Base-by-base conservation (phyloP, 2,888 invertebrate genomes). In the Calephelis perditalis region DNA sequence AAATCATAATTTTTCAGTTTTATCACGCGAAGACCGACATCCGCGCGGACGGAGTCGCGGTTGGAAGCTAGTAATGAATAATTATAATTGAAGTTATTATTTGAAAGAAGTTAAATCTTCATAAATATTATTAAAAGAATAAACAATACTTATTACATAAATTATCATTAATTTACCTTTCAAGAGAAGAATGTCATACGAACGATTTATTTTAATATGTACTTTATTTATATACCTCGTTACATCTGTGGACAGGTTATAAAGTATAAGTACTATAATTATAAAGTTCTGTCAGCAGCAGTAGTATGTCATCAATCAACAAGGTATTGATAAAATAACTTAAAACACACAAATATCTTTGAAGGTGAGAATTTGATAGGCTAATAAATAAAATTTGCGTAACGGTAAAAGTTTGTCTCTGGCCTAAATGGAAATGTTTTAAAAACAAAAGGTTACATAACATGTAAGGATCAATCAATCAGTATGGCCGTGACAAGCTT, bases 401-500 rank as follows among this genome's bases (percentile, higher is more conserved):
- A 52, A 52, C 52, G 52, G 52, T 52, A 52, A 52, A 52, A 52
- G 52, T 52, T 52, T 36, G 35, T 35, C 52, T 11, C 52, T 35
- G 52, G 52, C 52, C 35, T 8, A 35, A 11, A 52, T 52, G 26
- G 52, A 26, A 52, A 52, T 52, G 52, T 52, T 52, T 52, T 52
- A 52, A 52, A 40, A 52, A 52, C 52, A 52, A 52, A 52, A 52
- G 35, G 52, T 52, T 52, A 52, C 35, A 35, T 35, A 52, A 52
- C 5, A 35, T 52, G 26, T 26, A 11, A 52, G 52, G 26, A 52
- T 52, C 61, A 64, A 72, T 59, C 54, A 62, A 62, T 58, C 44
- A 36, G 57, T 36, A 59, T 52, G 36, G 11, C 35, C 49, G 40
- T 10, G 56, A n/a, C 12, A 46, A 46, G 52, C 40, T 62, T 40